phyloP scores from a whole-genome alignment of 2,113 vertebrate genomes.

The Onychostoma macrolepis region DNA sequence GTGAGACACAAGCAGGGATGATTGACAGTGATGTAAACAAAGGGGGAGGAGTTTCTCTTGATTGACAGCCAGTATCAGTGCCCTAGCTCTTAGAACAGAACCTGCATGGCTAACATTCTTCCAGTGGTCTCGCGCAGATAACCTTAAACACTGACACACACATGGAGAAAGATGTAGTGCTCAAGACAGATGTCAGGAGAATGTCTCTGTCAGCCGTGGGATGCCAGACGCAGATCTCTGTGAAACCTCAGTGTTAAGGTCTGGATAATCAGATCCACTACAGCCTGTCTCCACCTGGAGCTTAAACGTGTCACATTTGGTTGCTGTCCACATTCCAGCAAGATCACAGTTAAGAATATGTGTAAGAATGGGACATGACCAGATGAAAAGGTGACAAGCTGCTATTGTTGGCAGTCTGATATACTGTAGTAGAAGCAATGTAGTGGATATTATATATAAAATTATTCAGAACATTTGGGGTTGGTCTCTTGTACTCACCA shows the following conservation, averaged over 20 bases:
- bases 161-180: neutral
- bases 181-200: slow-evolving; percentile 27
- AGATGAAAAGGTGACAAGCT: neutral
- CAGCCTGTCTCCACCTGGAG: slow-evolving; percentile 1
- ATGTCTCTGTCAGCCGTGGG: slow-evolving; percentile 1
- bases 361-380: neutral
- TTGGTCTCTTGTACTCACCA: too few species aligned
- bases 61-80: slow-evolving; percentile 35
- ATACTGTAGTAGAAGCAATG: neutral
- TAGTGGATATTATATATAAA: neutral
- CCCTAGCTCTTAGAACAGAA: slow-evolving; percentile 11
- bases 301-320: neutral
- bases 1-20: slow-evolving; percentile 7
- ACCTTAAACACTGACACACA: slow-evolving; percentile 1
- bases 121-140: neutral
- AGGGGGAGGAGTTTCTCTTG: slow-evolving; percentile 4
- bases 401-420: neutral
- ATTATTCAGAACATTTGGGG: neutral
- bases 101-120: slow-evolving; percentile 26
- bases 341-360: neutral
- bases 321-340: slow-evolving; percentile 18
- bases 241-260: slow-evolving; percentile 15
- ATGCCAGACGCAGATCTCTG: slow-evolving; percentile 4
- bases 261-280: neutral
- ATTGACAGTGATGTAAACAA: slow-evolving; percentile 3